These are phyloP conservation scores for Gallinago paraguaiae DNA, from an alignment of 2,113 vertebrate species.

Conservation along the genomic window DNA sequence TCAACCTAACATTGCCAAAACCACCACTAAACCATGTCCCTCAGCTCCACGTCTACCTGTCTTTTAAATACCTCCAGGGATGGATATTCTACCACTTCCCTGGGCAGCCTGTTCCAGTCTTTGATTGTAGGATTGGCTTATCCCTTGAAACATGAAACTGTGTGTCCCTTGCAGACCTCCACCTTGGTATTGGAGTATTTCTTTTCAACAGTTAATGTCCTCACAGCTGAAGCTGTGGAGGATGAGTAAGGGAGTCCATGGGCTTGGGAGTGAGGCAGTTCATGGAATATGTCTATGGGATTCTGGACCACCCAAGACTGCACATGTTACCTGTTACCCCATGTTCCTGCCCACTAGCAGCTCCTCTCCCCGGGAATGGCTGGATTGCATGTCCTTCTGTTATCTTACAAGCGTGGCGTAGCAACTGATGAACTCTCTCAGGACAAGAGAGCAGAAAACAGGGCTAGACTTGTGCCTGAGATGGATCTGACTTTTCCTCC, in stretches of 20 bases:
- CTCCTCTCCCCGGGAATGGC: not conserved
- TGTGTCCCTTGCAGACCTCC: not conserved
- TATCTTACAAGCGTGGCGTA: not conserved
- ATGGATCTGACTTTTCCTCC: not conserved
- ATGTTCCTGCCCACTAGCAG: not conserved
- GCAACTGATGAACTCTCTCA: not conserved
- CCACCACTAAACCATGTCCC: too few relatives aligned
- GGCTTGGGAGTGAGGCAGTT: not conserved
- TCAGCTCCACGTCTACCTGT: too few relatives aligned
- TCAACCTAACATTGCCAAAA: too few relatives aligned
- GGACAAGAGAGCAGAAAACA: not conserved
- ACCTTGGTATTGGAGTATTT: not conserved
- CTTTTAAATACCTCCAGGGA: too few relatives aligned
- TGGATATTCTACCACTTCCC: too few relatives aligned
- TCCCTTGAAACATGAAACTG: not conserved
- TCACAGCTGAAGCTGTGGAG: not conserved
- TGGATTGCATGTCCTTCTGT: not conserved
- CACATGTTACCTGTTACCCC: rapidly evolving
- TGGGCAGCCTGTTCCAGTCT: too few relatives aligned
- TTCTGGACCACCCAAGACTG: not conserved
- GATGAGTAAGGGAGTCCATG: not conserved
- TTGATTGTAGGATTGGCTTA: not conserved
- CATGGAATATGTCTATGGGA: not conserved
- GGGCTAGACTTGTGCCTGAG: not conserved
- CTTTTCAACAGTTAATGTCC: not conserved